Evolutionary conservation across 2,888 invertebrate genomes (phyloP).

Genomic region (Lochmaea crataegi): DNA sequence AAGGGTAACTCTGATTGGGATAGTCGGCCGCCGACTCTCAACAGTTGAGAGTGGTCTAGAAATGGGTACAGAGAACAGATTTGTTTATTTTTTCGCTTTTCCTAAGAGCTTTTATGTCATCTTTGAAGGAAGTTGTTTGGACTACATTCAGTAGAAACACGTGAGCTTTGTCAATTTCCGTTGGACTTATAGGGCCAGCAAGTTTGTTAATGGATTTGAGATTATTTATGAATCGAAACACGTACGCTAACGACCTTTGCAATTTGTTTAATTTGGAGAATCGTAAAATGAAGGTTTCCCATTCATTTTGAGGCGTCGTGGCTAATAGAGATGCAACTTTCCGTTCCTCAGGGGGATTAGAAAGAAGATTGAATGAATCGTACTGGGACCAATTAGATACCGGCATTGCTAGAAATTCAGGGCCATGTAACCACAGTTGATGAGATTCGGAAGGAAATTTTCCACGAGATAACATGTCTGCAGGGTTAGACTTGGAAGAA

Average conservation of each 20-base stretch:
- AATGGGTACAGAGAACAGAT: neutral
- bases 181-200: neutral
- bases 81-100: neutral
- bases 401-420: neutral
- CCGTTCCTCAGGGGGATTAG: neutral
- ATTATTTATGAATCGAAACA: neutral
- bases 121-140: slow-evolving; percentile 3
- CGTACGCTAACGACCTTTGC: slow-evolving; percentile 3
- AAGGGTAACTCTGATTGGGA: slow-evolving; percentile 1
- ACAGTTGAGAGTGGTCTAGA: slow-evolving; percentile 3
- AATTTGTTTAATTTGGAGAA: slow-evolving; percentile 4
- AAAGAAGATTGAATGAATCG: neutral
- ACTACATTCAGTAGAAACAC: neutral
- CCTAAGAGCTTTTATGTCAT: neutral
- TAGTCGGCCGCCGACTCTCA: slow-evolving; percentile 3
- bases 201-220: neutral
- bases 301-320: neutral
- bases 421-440: neutral
- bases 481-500: neutral
- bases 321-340: neutral
- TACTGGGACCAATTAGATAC: neutral
- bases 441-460: neutral
- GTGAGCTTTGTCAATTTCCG: neutral
- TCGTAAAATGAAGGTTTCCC: slow-evolving; percentile 3
- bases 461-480: neutral